A percentile compares a stretch with the other conserved stretches of the same genome.
Conservation (phyloP, 2,797 vertebrate genomes). For the Eulemur rubriventer region DNA sequence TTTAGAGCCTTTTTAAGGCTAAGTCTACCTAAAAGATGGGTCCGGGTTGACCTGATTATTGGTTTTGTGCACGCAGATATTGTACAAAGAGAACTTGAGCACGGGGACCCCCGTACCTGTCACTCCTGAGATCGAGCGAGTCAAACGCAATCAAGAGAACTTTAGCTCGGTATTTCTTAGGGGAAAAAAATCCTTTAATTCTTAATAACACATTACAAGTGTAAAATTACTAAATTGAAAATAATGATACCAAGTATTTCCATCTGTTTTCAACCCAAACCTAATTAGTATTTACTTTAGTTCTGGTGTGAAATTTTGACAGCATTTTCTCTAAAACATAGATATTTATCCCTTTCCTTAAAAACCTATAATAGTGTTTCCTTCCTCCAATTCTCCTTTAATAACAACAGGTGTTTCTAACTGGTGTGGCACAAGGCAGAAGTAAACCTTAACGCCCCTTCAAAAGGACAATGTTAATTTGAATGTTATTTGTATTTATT, state of each 20-base stretch:
- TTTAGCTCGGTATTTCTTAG: slow-evolving; percentile 95
- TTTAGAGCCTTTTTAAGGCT: neutral
- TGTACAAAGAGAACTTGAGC: slow-evolving; percentile 94
- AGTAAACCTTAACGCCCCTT: slow-evolving; percentile 64
- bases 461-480: slow-evolving; percentile 12
- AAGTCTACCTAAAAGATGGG: neutral
- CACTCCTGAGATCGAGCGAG: slow-evolving; percentile 98
- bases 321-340: slow-evolving; percentile 64
- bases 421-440: slow-evolving; percentile 17
- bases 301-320: slow-evolving; percentile 60
- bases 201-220: slow-evolving; percentile 39
- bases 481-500: slow-evolving; percentile 43
- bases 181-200: slow-evolving; percentile 66
- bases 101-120: slow-evolving; percentile 92
- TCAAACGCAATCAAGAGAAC: slow-evolving; percentile 97
- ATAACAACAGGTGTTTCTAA: slow-evolving; percentile 68
- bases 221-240: slow-evolving; percentile 77
- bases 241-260: slow-evolving; percentile 43
- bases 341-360: slow-evolving; percentile 53
- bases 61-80: slow-evolving; percentile 93
- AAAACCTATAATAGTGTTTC: slow-evolving; percentile 36
- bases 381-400: neutral
- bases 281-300: slow-evolving; percentile 17
- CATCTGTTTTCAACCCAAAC: neutral
- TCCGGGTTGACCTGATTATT: slow-evolving; percentile 55